Base-by-base conservation (phyloP, 23 tunicate species). In the Ascidia mentula region DNA sequence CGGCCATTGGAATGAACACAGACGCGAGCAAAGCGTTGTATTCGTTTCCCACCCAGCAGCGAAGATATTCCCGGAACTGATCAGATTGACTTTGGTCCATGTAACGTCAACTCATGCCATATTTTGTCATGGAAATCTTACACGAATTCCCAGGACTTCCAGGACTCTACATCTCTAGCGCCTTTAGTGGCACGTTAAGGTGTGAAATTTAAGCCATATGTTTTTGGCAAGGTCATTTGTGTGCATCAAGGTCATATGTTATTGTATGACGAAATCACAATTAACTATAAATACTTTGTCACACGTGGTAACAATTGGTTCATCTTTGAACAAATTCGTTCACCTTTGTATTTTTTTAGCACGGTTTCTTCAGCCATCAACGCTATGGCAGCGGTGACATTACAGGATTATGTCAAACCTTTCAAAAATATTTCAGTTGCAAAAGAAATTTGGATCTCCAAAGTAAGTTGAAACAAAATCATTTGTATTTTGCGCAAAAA, bases 1-100 rank as follows among this genome's bases (percentile, higher is more conserved):
- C 18, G 31, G 72, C 82, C 34, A 87, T 32, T 6, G 92, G 92
- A 36, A 76, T 33, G 30, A 87, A 34, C 18, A 69, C 92, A 6
- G 86, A 37, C n/a, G 45, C 86, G 30, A 80, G 60, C 46, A 81
- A 37, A 28, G 13, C 7, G 22, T 53, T 6, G 65, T 53, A 1
- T 53, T 53, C 2, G 7, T 26, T 22, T 72, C 34, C 31, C 28
- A 31, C n/a, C n/a, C n/a, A n/a, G n/a, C n/a, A n/a, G n/a, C n/a
- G n/a, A n/a, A n/a, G n/a, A n/a, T n/a, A n/a, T n/a, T n/a, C n/a
- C n/a, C n/a, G n/a, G n/a, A n/a, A n/a, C n/a, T n/a, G n/a, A n/a
- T n/a, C n/a, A n/a, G n/a, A n/a, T n/a, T n/a, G n/a, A n/a, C n/a
- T n/a, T n/a, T n/a, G n/a, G n/a, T n/a, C n/a, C n/a, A n/a, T n/a